phyloP scores from a whole-genome alignment of 37 sponge, comb jelly and placozoan genomes.

The Tethya wilhelma region DNA sequence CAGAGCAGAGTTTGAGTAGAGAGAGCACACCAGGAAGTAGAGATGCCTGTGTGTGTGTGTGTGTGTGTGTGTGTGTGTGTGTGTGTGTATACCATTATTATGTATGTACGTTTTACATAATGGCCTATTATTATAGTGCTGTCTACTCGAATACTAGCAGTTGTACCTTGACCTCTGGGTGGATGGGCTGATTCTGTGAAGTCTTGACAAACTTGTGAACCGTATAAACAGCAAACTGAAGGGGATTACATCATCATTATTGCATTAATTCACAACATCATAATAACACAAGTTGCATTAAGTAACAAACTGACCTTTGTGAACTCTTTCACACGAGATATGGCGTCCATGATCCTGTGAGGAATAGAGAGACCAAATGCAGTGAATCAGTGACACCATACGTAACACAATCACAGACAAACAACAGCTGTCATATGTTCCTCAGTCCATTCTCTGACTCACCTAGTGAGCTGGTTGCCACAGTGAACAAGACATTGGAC shows the following conservation, averaged over 20 bases:
- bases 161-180: slow-evolving; percentile 14
- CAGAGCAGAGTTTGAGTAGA: slow-evolving; percentile 29
- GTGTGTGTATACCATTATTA: too few relatives aligned
- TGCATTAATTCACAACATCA: not conserved
- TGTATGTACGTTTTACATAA: too few relatives aligned
- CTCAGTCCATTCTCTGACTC: too few relatives aligned
- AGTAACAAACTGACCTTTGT: slow-evolving; percentile 7
- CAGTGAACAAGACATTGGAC: too few relatives aligned
- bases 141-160: too few relatives aligned
- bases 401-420: too few relatives aligned
- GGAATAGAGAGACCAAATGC: not conserved
- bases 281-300: not conserved
- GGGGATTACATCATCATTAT: not conserved
- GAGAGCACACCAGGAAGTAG: slow-evolving; percentile 46
- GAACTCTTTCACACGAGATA: slow-evolving; percentile 11
- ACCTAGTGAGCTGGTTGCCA: too few relatives aligned
- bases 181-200: slow-evolving; percentile 1
- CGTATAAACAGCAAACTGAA: slow-evolving; percentile 21
- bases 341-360: slow-evolving; percentile 12
- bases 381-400: not conserved
- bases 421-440: too few relatives aligned
- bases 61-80: not conserved
- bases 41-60: not conserved
- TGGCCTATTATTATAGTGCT: too few relatives aligned
- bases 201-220: slow-evolving; percentile 9